Base-by-base conservation (phyloP, 2,888 invertebrate species). In the Margaritifera margaritifera region DNA sequence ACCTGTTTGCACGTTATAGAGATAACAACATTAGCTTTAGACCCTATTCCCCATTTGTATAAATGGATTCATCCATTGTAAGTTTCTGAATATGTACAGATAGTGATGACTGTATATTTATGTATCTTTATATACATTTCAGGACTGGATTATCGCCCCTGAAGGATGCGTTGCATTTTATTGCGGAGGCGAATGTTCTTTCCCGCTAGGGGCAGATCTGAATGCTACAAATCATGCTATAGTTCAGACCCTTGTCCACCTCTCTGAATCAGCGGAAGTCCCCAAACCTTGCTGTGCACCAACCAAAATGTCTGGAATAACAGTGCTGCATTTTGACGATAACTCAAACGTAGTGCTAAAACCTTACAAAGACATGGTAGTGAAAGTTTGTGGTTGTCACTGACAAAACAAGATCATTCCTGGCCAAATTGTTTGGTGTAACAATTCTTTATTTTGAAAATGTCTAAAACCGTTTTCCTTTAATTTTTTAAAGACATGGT, bases 151-250 rank as follows among this genome's bases (percentile, higher is more conserved):
- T 88, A 96, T 98, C 64, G 98, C 98, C 66, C 98, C 98, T 60
- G 95, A 95, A 58, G 97, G 97, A 71, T 98, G 98, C 91, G 95
- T 97, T 88, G 99, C 99, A 15, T 98, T 93, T 91, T 98, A 96
- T 91, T 99, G 99, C 91, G 94, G 95, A 85, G 99, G 99, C 25
- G 96, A 96, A 89, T 99, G 99, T 90, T 94, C 95, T 59, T 98
- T 96, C 89, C 98, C 98, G 42, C 92, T 99, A 86, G 94, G 97
- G 66, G 96, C 96, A 82, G 96, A 98, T 90, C 92, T 98, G 77
- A 99, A 99, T 91, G 95, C 98, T 81, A 98, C 99, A 68, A 99
- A 99, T 91, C 99, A 99, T 91, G 99, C 99, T 80, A 97, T 99
- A 84, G 96, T 99, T 84, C 99, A 99, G 92, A 97, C 96, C 78